Evolutionary conservation across 64 coral and sea anemone species (phyloP), one percentile per base, ranked within the genome.

Genomic region (Montipora sp.): DNA sequence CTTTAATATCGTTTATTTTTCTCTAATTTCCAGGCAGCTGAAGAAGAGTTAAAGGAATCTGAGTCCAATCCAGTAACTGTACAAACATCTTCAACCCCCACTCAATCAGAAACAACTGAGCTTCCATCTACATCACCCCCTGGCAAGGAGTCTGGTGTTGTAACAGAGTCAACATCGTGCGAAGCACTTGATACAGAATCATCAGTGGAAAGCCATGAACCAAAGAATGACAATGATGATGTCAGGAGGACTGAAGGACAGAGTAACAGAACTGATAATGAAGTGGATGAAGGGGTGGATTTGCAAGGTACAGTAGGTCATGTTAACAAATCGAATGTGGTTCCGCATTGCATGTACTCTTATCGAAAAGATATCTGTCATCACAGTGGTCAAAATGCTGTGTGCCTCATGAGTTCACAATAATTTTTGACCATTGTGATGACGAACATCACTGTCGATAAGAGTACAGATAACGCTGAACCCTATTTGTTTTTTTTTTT

Each of bases 271-370:
- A 27, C 77, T 21, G 91, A 93, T 44, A 89, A 91, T 70, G 98
- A 96, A 73, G 98, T 94, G 51, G 94, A 96, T 81, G 94, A 99
- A 65, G 94, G 94, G 9, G 98, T 99, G 11, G 98, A 99, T 96
- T 91, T 99, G 84, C 95, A 91, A 92, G 94, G 94, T 99, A 88
- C 79, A 5, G 68, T 19, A 36, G 36, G 36, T 2, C 36, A 36
- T 2, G 36, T 36, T 36, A 36, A 36, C 36, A 36, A 36, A 36
- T 36, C 36, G 36, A 36, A 36, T 36, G 36, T 36, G 36, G 1
- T 36, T 36, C 36, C 0, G 36, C 36, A 2, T 36, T 36, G 36
- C 1, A 36, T 36, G 36, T 36, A 36, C 36, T 36, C 36, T 36
- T 36, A 36, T 36, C 36, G 36, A 36, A 1, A 36, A 36, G 36